phyloP scores from a whole-genome alignment of 1,140 invertebrate species.

The Leptestheria dahalacensis region DNA sequence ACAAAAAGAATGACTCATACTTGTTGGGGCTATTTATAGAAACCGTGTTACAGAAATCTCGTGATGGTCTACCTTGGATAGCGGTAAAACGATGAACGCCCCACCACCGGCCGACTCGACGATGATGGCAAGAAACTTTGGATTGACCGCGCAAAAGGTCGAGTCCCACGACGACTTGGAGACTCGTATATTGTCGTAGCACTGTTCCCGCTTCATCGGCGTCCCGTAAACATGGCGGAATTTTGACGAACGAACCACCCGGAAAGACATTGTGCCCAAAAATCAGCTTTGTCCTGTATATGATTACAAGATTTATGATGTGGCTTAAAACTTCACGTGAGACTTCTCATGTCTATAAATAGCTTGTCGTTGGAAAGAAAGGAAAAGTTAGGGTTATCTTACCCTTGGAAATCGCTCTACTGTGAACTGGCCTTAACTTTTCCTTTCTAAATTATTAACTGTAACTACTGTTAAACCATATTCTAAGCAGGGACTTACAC shows the following conservation, averaged over 20 bases:
- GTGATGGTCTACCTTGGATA: slow-evolving; percentile 97
- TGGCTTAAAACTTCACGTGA: too few relatives aligned
- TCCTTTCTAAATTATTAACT: too few relatives aligned
- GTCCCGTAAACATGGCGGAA: slow-evolving; percentile 98
- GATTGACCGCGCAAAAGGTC: slow-evolving; percentile 96
- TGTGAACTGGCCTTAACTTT: too few relatives aligned
- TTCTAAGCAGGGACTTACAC: too few relatives aligned
- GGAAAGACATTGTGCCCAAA: slow-evolving; percentile 73
- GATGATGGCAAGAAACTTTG: slow-evolving; percentile 97
- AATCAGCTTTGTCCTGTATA: too few relatives aligned
- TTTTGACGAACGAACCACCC: slow-evolving; percentile 88
- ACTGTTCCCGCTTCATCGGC: slow-evolving; percentile 88
- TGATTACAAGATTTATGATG: too few relatives aligned
- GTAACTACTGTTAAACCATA: too few relatives aligned
- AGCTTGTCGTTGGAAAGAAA: too few relatives aligned
- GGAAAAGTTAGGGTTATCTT: too few relatives aligned
- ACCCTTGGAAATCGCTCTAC: too few relatives aligned
- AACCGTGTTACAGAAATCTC: too few relatives aligned
- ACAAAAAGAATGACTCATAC: neutral
- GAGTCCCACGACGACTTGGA: slow-evolving; percentile 98
- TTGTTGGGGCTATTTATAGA: neutral
- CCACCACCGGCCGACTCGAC: slow-evolving; percentile 97
- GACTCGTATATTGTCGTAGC: slow-evolving; percentile 96
- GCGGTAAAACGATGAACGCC: slow-evolving; percentile 92
- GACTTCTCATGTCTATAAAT: too few relatives aligned